These are phyloP conservation scores for Cheirogaleus medius DNA, from an alignment of 2,113 vertebrate genomes.

Conservation along the genomic window DNA sequence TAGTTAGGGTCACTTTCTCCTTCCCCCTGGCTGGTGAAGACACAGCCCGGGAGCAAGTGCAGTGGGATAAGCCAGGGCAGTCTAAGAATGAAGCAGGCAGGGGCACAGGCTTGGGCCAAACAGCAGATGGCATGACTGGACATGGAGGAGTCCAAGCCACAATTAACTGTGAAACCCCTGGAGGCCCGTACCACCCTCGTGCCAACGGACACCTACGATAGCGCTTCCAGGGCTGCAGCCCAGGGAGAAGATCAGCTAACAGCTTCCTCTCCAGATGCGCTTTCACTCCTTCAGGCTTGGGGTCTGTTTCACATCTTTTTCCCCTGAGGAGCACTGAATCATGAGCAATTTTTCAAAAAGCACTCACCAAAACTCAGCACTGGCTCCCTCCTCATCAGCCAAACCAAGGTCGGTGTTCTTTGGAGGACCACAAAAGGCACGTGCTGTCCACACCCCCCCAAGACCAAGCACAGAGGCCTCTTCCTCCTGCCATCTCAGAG, in stretches of 20 bases:
- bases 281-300: neutral
- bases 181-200: neutral
- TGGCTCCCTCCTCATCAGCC: neutral
- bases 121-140: fast-evolving
- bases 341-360: neutral
- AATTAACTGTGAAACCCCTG: neutral
- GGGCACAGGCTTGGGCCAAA: neutral
- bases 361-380: neutral
- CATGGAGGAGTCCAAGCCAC: neutral
- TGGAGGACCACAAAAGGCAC: neutral
- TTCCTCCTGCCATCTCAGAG: neutral
- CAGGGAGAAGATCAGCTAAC: neutral
- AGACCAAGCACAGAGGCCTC: neutral
- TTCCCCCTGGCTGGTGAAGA: neutral
- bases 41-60: too few relatives aligned
- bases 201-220: neutral
- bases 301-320: neutral
- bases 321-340: neutral
- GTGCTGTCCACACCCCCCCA: fast-evolving
- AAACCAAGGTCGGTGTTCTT: neutral
- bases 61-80: too few relatives aligned
- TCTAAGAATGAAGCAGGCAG: neutral
- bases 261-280: neutral
- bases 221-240: neutral
- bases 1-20: neutral